Evolutionary conservation across 2,888 invertebrate genomes (phyloP).

Genomic region (Lagria hirta): DNA sequence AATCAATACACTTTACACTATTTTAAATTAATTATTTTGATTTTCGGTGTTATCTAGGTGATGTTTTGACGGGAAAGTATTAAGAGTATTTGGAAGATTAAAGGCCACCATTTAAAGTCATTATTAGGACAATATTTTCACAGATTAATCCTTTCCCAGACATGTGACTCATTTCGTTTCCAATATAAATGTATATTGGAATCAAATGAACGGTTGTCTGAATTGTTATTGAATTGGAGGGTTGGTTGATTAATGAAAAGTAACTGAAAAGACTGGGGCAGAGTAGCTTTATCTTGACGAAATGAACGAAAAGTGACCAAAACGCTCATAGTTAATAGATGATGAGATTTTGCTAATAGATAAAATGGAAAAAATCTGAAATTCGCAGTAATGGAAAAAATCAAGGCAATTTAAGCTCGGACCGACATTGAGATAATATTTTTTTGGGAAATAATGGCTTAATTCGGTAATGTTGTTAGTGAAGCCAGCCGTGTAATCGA

Average conservation of each 20-base stretch:
- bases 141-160: conserved; percentile 22
- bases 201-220: conserved; percentile 40
- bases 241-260: conserved; percentile 41
- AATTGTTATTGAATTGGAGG: conserved; percentile 41
- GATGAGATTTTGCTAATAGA: too few species aligned
- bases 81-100: too few species aligned
- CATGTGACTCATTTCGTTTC: conserved; percentile 37
- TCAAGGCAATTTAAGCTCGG: conserved; percentile 15
- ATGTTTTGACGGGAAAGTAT: too few species aligned
- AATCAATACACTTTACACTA: too few species aligned
- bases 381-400: too few species aligned
- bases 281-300: conserved; percentile 39
- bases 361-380: too few species aligned
- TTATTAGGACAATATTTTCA: too few species aligned
- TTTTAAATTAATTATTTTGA: too few species aligned
- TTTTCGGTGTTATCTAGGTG: too few species aligned
- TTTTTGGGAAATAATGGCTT: conserved; percentile 17
- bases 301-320: conserved; percentile 26
- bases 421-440: conserved; percentile 19
- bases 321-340: conserved; percentile 19
- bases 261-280: conserved; percentile 33
- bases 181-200: conserved; percentile 46
- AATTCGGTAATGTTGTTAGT: conserved; percentile 12
- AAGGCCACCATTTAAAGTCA: too few species aligned
- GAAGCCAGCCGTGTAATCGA: conserved; percentile 4